phyloP scores from a whole-genome alignment of 2,888 invertebrate genomes.

The Copidosoma aretas region DNA sequence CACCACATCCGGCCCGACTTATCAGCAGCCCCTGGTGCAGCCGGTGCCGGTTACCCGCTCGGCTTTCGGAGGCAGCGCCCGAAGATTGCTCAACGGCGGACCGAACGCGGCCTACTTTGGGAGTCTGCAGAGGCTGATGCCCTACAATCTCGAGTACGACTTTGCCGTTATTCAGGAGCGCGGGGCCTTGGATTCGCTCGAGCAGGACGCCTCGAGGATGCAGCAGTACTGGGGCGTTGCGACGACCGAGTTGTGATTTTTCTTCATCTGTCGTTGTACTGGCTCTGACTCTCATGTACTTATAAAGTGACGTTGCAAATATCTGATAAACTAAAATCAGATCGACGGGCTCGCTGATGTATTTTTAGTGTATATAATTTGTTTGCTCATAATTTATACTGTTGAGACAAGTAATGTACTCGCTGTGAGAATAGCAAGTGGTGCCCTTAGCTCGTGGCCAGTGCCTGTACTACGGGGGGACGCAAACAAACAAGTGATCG shows the following conservation, averaged over 20 bases:
- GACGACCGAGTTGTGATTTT: slow-evolving; percentile 77
- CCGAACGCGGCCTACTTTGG: slow-evolving; percentile 89
- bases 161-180: slow-evolving; percentile 84
- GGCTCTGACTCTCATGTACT: too few relatives aligned
- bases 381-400: not conserved
- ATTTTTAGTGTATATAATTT: not conserved
- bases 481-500: too few relatives aligned
- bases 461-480: too few relatives aligned
- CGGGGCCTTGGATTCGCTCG: slow-evolving; percentile 74
- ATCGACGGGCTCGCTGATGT: too few relatives aligned
- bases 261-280: too few relatives aligned
- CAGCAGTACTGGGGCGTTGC: slow-evolving; percentile 92
- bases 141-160: slow-evolving; percentile 83
- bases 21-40: slow-evolving; percentile 6
- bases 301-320: too few relatives aligned
- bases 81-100: slow-evolving; percentile 72
- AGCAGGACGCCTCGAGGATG: slow-evolving; percentile 81
- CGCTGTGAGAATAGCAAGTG: too few relatives aligned
- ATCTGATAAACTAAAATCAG: too few relatives aligned
- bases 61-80: slow-evolving; percentile 68
- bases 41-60: slow-evolving; percentile 52
- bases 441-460: too few relatives aligned
- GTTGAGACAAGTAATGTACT: too few relatives aligned
- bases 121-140: slow-evolving; percentile 82
- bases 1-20: slow-evolving; percentile 4